Conservation (phyloP, 2,797 vertebrate species). For the Macropus fuliginosus region DNA sequence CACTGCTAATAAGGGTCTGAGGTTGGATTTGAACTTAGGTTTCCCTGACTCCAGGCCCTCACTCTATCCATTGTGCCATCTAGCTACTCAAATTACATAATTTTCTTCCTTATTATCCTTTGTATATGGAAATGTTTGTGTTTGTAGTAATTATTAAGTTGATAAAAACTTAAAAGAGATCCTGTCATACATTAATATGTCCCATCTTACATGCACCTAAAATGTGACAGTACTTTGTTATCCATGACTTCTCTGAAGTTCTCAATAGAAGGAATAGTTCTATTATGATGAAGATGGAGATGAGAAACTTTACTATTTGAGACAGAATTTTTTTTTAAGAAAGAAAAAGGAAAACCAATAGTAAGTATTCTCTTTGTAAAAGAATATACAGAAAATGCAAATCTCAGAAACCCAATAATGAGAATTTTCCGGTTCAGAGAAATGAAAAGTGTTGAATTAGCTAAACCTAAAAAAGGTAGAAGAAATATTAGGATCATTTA, state of each 20-base stretch:
- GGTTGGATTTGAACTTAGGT: neutral
- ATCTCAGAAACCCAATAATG: conserved; percentile 54
- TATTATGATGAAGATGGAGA: neutral
- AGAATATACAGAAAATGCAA: conserved; percentile 11
- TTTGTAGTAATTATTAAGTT: neutral
- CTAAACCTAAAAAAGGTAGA: conserved; percentile 51
- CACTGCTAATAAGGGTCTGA: neutral
- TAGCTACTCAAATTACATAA: neutral
- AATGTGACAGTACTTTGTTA: neutral
- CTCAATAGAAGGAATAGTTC: neutral
- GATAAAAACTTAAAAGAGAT: neutral
- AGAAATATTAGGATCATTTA: conserved; percentile 66
- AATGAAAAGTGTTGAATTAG: conserved; percentile 58
- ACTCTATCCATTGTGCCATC: neutral
- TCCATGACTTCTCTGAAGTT: neutral
- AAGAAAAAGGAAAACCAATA: neutral
- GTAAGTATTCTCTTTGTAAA: conserved; percentile 20
- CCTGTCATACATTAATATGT: neutral
- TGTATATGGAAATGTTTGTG: neutral
- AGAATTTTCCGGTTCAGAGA: conserved; percentile 41
- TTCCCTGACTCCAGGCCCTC: neutral
- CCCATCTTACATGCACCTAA: neutral
- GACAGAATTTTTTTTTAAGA: neutral
- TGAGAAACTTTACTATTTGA: neutral
- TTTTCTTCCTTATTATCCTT: neutral